Conservation (phyloP, 1,140 invertebrate species). For the Drosophila persimilis region DNA sequence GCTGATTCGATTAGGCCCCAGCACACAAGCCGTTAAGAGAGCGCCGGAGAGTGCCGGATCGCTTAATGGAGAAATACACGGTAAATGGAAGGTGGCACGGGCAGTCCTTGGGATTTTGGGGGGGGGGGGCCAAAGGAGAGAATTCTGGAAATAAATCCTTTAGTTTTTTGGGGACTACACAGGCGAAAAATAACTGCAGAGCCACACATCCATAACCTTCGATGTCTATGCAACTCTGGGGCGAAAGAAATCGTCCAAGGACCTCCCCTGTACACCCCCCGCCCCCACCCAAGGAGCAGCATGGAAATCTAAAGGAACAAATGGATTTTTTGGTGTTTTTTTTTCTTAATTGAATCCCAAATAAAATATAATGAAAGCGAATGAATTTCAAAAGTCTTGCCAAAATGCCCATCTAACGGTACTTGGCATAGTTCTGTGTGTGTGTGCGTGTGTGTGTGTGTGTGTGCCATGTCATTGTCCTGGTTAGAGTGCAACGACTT, state of each 20-base stretch:
- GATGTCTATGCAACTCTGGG: conserved; percentile 66
- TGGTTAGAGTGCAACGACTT: conserved; percentile 64
- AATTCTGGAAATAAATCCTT: too few relatives aligned
- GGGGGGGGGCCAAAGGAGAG: too few relatives aligned
- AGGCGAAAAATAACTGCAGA: too few relatives aligned
- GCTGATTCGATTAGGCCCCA: conserved; percentile 52
- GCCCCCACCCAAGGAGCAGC: conserved; percentile 1
- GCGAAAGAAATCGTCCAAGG: conserved; percentile 61
- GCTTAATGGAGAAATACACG: conserved; percentile 15
- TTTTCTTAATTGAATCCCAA: conserved; percentile 52
- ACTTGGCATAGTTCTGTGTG: not conserved
- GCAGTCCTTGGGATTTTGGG: not conserved
- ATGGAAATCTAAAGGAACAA: conserved; percentile 9
- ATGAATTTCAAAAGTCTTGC: conserved; percentile 40
- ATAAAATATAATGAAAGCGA: conserved; percentile 1
- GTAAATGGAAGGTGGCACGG: conserved; percentile 7
- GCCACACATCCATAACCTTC: conserved; percentile 46
- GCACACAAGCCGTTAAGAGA: conserved; percentile 22
- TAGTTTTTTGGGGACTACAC: too few relatives aligned
- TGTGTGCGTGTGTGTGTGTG: not conserved
- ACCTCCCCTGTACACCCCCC: conserved; percentile 36
- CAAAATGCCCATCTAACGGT: conserved; percentile 16
- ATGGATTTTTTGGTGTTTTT: conserved; percentile 4
- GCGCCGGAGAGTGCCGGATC: conserved; percentile 3
- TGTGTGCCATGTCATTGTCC: conserved; percentile 58